Evolutionary conservation across 2,797 vertebrate genomes (phyloP), one percentile per base, ranked within the genome.

Genomic region (Rhinichthys osculus): DNA sequence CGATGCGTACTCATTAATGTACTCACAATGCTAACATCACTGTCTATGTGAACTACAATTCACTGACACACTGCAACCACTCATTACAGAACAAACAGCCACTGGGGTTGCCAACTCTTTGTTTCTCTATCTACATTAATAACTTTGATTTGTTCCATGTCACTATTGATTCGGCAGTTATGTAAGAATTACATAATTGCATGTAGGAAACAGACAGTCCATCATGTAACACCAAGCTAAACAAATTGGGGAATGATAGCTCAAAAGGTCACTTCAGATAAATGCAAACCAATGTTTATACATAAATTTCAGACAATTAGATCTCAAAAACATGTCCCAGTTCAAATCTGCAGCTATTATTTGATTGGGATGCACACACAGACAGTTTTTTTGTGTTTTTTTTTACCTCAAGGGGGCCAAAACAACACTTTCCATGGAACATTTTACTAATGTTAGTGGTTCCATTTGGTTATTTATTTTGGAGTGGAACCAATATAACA

Each of bases 61-160:
- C 70, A 80, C 77, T 52, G 87, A 62, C 67, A 16, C 54, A 30
- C 42, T 64, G 40, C 76, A 76, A 77, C 33, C 81, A 13, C 69
- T 88, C 27, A 81, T 71, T 86, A 64, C 42, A 72, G 44, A 79
- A 71, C 52, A 59, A 76, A 47, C 85, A 50, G 38, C 50, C 72
- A 78, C 50, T 71, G 64, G 81, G 84, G 5, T 47, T 74, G 69
- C 50, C 40, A 76, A 79, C 72, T 88, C 54, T 73, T 57, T 52
- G 17, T 84, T 66, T 81, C 73, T 66, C 62, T 76, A 50, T 64
- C 62, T 67, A 35, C 62, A 59, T 47, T 27, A n/a, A 67, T 52
- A 84, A 44, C 35, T 84, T 86, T 64, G 50, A 82, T 80, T 88
- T 81, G 42, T 57, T 59, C 21, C 52, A 77, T 54, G 59, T 77